phyloP scores from a whole-genome alignment of 2,888 invertebrate species.

The Pyrrhia umbra region DNA sequence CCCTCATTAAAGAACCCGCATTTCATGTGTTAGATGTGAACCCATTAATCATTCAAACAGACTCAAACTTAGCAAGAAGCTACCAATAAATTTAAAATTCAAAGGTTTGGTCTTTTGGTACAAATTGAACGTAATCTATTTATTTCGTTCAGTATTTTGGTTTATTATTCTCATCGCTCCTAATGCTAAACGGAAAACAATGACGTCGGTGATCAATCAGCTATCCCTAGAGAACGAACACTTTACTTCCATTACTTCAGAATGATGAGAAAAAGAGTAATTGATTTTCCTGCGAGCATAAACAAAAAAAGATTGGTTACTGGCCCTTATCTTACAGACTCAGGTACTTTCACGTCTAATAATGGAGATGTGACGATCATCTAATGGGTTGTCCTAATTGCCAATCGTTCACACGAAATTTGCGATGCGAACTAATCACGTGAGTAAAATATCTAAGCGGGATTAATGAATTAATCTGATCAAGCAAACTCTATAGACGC shows the following conservation, averaged over 20 bases:
- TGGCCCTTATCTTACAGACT: neutral
- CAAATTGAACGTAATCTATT: neutral
- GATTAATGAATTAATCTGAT: constrained; percentile 1
- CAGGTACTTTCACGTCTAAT: neutral
- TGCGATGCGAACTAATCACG: neutral
- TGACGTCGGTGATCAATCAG: constrained; percentile 13
- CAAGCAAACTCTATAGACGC: neutral
- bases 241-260: constrained; percentile 11
- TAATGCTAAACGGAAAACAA: neutral
- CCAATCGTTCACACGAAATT: neutral
- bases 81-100: constrained; percentile 13
- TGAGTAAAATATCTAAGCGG: neutral
- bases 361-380: neutral
- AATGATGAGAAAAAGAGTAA: constrained; percentile 3
- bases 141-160: neutral
- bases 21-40: constrained; percentile 24
- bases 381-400: neutral
- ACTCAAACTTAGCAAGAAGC: constrained; percentile 13
- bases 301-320: neutral
- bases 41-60: constrained; percentile 40
- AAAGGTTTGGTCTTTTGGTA: constrained; percentile 3
- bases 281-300: constrained; percentile 1
- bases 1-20: constrained; percentile 33
- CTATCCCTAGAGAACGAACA: neutral
- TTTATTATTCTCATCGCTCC: neutral